Evolutionary conservation across 2,888 invertebrate genomes (phyloP).

Genomic region (Gandaritis pyraliata): DNA sequence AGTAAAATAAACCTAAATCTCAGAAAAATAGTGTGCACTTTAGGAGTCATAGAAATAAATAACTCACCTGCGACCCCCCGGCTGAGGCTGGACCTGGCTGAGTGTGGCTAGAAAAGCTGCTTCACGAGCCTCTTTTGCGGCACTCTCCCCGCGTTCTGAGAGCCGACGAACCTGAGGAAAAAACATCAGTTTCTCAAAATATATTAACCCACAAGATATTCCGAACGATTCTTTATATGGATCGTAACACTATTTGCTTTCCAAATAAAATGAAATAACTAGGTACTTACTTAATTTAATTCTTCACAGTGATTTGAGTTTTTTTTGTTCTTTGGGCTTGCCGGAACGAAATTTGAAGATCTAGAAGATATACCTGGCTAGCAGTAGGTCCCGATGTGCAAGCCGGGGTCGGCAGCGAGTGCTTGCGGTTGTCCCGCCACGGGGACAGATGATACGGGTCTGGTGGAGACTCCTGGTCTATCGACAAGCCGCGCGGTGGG

Average conservation of each 20-base stretch:
- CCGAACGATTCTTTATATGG: too few relatives aligned
- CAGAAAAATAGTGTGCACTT: too few relatives aligned
- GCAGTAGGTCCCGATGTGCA: constrained; percentile 94
- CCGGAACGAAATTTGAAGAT: not conserved
- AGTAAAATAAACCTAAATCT: not conserved
- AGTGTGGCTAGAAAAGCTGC: constrained; percentile 93
- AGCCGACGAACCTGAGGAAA: constrained; percentile 87
- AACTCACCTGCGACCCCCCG: constrained; percentile 87
- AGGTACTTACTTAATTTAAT: too few relatives aligned
- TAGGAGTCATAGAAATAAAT: not conserved
- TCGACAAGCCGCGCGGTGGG: constrained; percentile 85
- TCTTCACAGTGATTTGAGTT: too few relatives aligned
- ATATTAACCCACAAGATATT: not conserved
- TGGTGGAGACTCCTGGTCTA: constrained; percentile 91
- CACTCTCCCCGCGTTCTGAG: constrained; percentile 91
- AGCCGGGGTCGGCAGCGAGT: constrained; percentile 92
- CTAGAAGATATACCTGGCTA: constrained; percentile 85
- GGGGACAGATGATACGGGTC: constrained; percentile 93
- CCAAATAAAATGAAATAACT: too few relatives aligned
- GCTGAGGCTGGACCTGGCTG: constrained; percentile 89
- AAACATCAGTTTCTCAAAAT: too few relatives aligned
- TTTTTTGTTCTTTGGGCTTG: too few relatives aligned
- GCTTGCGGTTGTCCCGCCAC: constrained; percentile 91
- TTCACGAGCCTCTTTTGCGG: constrained; percentile 90
- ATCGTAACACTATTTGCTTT: too few relatives aligned